Base-by-base conservation (phyloP, 2,797 vertebrate genomes). In the Sitta carolinensis region DNA sequence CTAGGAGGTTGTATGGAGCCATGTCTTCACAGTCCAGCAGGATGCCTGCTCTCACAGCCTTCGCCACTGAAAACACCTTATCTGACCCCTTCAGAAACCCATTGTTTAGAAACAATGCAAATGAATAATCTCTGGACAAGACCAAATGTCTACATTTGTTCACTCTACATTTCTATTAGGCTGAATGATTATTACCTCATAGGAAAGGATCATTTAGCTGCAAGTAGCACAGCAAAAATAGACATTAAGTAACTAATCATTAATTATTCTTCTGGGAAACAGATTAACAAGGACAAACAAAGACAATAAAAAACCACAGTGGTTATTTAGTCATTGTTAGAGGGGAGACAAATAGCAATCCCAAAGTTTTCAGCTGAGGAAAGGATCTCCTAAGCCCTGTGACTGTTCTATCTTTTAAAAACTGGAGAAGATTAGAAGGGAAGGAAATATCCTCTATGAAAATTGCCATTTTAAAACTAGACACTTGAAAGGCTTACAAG, bases 171-270 rank as follows among this genome's bases (percentile, higher is more conserved):
- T 95, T 87, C 68, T 83, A 25, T 64, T 78, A 77, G 89, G 75
- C 68, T 93, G 66, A 78, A 86, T 25, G 36, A 74, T 84, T 94
- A 63, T 38, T 70, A 86, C 20, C 59, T 85, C 14, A 29, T 40
- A 23, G 50, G 84, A 94, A 93, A 92, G 74, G 83, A 89, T 72
- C 40, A 52, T 70, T 93, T 87, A 94, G 36, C 51, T 94, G 62
- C 87, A 92, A 87, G 55, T 92, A 94, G 75, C 54, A 82, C 47
- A 94, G 30, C 62, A 92, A 93, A 92, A 92, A 94, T 21, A 83
- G 16, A 82, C 23, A 87, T n/a, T 36, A 85, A 78, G 38, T 51
- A 86, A 84, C 25, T 90, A 68, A 94, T 84, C 42, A 75, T 58
- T 50, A 90, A 61, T 38, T 25, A 87, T 81, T 90, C 18, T 83